phyloP scores from a whole-genome alignment of 64 coral and sea anemone species.

The Porites lutea region DNA sequence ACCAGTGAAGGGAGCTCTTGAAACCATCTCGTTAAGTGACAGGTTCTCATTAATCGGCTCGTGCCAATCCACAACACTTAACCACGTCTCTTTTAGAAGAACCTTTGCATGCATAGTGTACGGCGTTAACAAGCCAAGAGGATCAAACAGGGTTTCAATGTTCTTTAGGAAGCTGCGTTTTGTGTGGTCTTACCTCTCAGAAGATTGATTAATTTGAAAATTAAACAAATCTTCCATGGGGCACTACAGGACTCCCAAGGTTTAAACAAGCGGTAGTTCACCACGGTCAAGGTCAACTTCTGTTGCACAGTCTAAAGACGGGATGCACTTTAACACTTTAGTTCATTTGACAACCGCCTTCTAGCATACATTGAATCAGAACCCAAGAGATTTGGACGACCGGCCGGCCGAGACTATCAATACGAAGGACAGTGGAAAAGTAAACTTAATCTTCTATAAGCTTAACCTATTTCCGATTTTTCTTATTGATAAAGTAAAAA shows the following conservation, averaged over 20 bases:
- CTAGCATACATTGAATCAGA: slow-evolving; percentile 3
- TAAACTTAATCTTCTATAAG: no score
- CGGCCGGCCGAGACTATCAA: no score
- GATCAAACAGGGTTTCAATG: slow-evolving; percentile 31
- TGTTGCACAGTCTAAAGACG: background rate
- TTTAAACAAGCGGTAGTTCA: background rate
- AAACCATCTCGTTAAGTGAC: background rate
- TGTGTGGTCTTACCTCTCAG: background rate
- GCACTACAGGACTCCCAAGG: background rate
- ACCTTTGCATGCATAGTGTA: slow-evolving; percentile 34
- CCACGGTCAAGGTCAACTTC: background rate
- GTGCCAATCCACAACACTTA: slow-evolving; percentile 39
- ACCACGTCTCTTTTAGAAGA: slow-evolving; percentile 5
- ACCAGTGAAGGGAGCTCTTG: no score
- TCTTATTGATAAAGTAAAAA: no score
- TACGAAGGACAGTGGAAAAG: no score
- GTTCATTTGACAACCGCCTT: slow-evolving; percentile 13
- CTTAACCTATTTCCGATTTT: no score
- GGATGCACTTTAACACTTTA: background rate
- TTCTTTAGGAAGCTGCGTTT: slow-evolving; percentile 33
- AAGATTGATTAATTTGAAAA: no score
- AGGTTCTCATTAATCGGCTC: background rate
- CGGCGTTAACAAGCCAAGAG: slow-evolving; percentile 25
- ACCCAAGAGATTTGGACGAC: background rate
- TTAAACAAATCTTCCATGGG: no score